These are phyloP conservation scores for Oncorhynchus masou DNA, from an alignment of 2,113 vertebrate species.

Conservation along the genomic window DNA sequence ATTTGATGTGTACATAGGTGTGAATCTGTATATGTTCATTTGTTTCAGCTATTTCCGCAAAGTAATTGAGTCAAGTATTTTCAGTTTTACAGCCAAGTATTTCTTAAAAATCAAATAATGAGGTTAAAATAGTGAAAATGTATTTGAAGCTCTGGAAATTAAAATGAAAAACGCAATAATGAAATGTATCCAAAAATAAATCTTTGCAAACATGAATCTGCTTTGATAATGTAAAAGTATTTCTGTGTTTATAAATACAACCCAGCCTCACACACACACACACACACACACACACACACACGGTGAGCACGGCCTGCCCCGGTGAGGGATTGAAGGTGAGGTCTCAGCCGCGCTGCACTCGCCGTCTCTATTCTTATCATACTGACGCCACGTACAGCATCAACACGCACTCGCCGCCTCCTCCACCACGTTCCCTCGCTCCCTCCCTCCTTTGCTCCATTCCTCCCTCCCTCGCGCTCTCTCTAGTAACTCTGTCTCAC, in stretches of 20 bases:
- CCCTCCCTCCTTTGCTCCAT: constrained; percentile 58
- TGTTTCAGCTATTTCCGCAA: too few species aligned
- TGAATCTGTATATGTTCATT: too few species aligned
- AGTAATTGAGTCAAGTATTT: too few species aligned
- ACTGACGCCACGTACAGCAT: constrained; percentile 47
- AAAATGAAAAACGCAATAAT: not conserved
- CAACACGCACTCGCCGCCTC: constrained; percentile 73
- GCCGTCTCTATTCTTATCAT: too few species aligned
- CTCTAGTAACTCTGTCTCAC: constrained; percentile 66
- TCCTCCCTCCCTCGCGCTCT: constrained; percentile 55
- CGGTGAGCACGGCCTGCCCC: constrained; percentile 50
- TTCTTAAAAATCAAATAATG: too few species aligned
- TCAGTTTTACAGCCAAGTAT: too few species aligned
- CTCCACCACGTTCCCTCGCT: constrained; percentile 68
- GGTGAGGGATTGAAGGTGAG: constrained; percentile 74
- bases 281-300: not conserved
- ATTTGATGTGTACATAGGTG: too few species aligned
- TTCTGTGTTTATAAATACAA: too few species aligned
- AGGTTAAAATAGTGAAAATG: too few species aligned
- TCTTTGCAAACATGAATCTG: not conserved
- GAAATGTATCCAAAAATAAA: constrained; percentile 20
- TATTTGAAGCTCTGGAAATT: too few species aligned
- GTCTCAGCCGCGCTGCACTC: constrained; percentile 57
- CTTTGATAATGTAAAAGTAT: constrained; percentile 1
- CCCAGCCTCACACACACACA: constrained; percentile 20